These are phyloP conservation scores for Tringa solitaria DNA, from an alignment of 2,113 vertebrate species.

Conservation along the genomic window DNA sequence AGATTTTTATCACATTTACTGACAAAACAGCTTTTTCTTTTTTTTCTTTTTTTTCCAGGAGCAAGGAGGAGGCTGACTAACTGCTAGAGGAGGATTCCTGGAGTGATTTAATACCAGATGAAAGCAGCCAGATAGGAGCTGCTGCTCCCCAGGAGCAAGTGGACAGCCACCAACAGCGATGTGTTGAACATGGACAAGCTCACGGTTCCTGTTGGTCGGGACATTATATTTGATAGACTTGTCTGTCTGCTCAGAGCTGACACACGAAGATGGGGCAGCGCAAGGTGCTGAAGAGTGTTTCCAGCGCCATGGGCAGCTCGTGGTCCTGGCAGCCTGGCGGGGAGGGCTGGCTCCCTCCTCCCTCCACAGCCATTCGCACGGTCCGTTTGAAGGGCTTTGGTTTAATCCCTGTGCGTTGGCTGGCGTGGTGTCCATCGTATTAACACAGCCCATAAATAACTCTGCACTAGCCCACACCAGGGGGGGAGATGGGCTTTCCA, in stretches of 20 bases:
- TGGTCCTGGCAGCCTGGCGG: neutral
- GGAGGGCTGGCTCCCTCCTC: neutral
- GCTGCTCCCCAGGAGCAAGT: neutral
- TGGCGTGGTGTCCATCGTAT: neutral
- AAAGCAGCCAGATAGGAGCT: constrained; percentile 23
- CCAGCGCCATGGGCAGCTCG: neutral
- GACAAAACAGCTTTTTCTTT: constrained; percentile 20
- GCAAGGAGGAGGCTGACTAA: constrained; percentile 21
- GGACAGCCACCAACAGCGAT: neutral
- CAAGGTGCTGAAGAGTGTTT: neutral
- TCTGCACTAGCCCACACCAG: fast-evolving
- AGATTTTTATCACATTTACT: constrained; percentile 62
- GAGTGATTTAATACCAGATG: constrained; percentile 45
- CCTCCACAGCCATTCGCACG: fast-evolving
- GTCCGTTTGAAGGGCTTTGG: neutral
- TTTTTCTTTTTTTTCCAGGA: neutral
- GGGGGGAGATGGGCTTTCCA: neutral
- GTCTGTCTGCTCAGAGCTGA: neutral
- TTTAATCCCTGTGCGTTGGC: neutral
- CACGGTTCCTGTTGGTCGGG: neutral
- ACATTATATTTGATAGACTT: neutral
- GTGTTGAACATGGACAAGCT: neutral
- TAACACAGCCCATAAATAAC: neutral
- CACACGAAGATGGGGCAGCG: neutral
- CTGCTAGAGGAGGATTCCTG: constrained; percentile 33